Conservation (phyloP, 2,888 invertebrate genomes). For the Amiota mariae region DNA sequence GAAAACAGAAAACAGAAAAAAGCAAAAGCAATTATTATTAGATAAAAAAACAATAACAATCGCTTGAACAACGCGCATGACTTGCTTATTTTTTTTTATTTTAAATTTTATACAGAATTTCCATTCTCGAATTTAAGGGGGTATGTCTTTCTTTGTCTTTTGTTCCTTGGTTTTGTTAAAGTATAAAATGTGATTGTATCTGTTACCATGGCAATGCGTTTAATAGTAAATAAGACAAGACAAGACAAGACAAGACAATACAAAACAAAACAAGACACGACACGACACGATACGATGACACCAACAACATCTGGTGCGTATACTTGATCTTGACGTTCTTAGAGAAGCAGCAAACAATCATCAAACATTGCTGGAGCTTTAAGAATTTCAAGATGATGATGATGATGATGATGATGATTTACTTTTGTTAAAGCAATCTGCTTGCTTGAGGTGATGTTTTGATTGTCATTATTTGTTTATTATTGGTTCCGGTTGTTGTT, state of each 20-base stretch:
- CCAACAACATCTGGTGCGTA: slow-evolving; percentile 12
- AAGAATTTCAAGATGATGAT: no score
- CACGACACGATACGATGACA: neutral
- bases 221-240: no score
- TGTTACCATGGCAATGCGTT: slow-evolving; percentile 16
- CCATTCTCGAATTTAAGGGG: neutral
- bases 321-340: slow-evolving; percentile 21
- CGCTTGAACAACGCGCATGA: neutral
- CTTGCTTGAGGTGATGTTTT: neutral
- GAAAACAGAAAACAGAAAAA: no score
- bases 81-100: neutral
- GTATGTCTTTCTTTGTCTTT: neutral
- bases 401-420: no score
- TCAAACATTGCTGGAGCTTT: neutral
- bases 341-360: neutral
- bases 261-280: no score
- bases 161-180: neutral
- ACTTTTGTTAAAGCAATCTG: no score
- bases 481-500: slow-evolving; percentile 15
- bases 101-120: neutral
- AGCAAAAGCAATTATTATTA: slow-evolving; percentile 4
- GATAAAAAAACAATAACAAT: slow-evolving; percentile 5
- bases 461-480: neutral
- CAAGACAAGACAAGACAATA: neutral
- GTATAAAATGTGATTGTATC: neutral